Evolutionary conservation across 2,797 vertebrate species (phyloP).

Genomic region (Coccyzus lansbergi): DNA sequence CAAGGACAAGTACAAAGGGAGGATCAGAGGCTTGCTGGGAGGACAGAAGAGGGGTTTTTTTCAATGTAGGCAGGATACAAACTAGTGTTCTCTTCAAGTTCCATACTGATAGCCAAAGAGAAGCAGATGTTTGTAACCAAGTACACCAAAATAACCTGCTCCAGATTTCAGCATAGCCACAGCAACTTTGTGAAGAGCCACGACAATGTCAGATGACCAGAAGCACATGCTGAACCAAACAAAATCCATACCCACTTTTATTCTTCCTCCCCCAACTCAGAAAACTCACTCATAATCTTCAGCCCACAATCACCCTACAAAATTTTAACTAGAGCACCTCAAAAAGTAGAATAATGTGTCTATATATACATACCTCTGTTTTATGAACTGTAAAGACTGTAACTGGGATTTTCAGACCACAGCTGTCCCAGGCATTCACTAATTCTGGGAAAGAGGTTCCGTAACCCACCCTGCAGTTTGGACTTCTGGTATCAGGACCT

Average conservation of each 20-base stretch:
- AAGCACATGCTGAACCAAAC: not conserved
- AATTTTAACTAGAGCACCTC: not conserved
- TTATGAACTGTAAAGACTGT: not conserved
- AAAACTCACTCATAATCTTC: not conserved
- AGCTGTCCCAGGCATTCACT: not conserved
- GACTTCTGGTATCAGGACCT: not conserved
- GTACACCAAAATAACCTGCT: not conserved
- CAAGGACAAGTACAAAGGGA: not conserved
- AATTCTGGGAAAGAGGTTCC: not conserved
- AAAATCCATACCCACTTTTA: not conserved
- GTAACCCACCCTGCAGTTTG: not conserved
- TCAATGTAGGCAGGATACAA: not conserved
- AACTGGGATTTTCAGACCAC: not conserved
- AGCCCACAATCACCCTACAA: not conserved
- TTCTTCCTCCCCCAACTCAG: not conserved
- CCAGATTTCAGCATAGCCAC: not conserved
- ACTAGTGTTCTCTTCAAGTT: not conserved
- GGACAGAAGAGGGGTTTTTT: not conserved
- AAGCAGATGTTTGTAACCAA: not conserved
- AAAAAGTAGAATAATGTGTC: not conserved
- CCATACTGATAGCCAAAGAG: not conserved
- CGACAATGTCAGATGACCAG: not conserved
- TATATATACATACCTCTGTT: not conserved
- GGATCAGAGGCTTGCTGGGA: not conserved
- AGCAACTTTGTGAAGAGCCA: not conserved